phyloP scores from a whole-genome alignment of 2,113 vertebrate species.

The Gasterosteus nipponicus region DNA sequence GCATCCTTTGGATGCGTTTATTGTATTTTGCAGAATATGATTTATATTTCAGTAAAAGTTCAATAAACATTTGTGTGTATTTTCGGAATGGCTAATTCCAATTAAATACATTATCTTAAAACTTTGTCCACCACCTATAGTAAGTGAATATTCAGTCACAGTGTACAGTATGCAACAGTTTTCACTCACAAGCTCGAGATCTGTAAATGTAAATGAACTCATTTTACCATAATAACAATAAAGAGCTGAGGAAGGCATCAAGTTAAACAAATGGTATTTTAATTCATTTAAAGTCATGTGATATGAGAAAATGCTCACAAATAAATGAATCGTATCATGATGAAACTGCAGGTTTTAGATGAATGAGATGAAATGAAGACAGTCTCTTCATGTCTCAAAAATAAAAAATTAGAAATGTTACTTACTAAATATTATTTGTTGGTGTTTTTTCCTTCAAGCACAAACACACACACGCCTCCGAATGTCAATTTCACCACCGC shows the following conservation, averaged over 20 bases:
- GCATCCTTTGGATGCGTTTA: neutral
- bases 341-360: neutral
- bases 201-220: conserved; percentile 8
- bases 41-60: neutral
- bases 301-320: neutral
- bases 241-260: conserved; percentile 26
- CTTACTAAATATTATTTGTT: conserved; percentile 2
- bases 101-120: neutral
- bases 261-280: conserved; percentile 23
- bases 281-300: conserved; percentile 14
- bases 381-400: neutral
- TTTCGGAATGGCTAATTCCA: neutral
- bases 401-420: conserved; percentile 14
- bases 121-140: neutral
- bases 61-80: neutral
- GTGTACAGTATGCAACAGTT: neutral
- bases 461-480: neutral
- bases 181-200: neutral
- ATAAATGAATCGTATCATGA: neutral
- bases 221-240: conserved; percentile 24
- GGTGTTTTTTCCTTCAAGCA: neutral
- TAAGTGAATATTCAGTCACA: neutral
- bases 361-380: neutral
- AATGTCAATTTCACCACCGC: conserved; percentile 51
- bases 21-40: neutral